Evolutionary conservation across 2,888 invertebrate species (phyloP), one percentile per base, ranked within the genome.

Genomic region (Cephonodes hylas): DNA sequence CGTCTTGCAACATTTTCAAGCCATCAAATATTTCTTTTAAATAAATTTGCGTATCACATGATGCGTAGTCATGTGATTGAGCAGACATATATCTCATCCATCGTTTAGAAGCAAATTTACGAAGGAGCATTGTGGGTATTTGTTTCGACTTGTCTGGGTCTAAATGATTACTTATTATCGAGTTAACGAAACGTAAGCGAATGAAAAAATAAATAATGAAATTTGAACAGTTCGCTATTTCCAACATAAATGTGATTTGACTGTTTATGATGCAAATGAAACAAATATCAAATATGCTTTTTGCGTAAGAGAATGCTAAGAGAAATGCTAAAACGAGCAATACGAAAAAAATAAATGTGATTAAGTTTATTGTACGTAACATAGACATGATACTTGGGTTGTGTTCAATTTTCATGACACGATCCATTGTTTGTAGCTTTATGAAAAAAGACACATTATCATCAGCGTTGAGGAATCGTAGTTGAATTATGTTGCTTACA

Each of bases 371-470:
- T 22, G 63, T 65, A 58, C 70, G 71, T 44, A 79, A 56, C 1
- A 77, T 61, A 2, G 34, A 13, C 57, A 80, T 76, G 1, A 85
- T 65, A 7, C 22, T 59, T 61, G 74, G 73, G 44, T 74, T 81
- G 4, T 74, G 71, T 15, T 83, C 71, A 20, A 86, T 67, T 25
- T 76, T 78, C 80, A 89, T 80, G 0, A 77, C 62, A 18, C 83
- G 76, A 58, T 89, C 86, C 2, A 88, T 75, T 65, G 81, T 72
- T 69, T 89, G 87, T 60, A 87, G 69, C 69, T 77, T 75, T 0
- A 86, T 68, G n/a, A 74, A 76, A 58, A 87, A 84, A 2, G 75
- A 69, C 0, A 78, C 74, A 64, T 86, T 88, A 0, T 63, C 64
- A 1, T 76, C 68, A 1, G 76, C 73, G 63, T 84, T 83, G 3